phyloP scores from a whole-genome alignment of 2,888 invertebrate species.

The Lymantria monacha region DNA sequence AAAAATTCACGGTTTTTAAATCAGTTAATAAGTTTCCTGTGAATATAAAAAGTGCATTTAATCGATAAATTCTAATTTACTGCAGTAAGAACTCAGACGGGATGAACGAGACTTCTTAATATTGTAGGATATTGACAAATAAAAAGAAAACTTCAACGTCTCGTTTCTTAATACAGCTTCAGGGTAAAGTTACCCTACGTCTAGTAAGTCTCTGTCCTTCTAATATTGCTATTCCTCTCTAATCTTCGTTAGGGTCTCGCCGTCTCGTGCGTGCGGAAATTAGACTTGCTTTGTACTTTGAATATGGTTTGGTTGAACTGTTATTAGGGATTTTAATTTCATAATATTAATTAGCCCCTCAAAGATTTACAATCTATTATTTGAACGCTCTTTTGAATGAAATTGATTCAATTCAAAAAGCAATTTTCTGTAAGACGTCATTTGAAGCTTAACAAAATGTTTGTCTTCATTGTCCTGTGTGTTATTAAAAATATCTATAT shows the following conservation, averaged over 20 bases:
- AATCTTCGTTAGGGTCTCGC: conserved; percentile 3
- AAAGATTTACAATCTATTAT: no score
- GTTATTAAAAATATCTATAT: no score
- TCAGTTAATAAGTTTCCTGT: no score
- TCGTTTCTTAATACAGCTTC: conserved; percentile 13
- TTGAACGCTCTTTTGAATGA: no score
- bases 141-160: conserved; percentile 12
- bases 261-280: background rate
- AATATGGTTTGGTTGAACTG: background rate
- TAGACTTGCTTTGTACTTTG: background rate
- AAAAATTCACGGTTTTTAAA: no score
- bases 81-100: conserved; percentile 7
- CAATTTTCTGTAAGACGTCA: no score
- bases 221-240: background rate
- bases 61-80: conserved; percentile 28
- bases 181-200: conserved; percentile 15
- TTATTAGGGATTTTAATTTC: no score
- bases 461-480: no score
- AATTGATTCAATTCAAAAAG: no score
- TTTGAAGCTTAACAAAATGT: no score
- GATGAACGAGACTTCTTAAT: conserved; percentile 18
- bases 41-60: background rate
- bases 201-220: background rate
- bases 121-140: conserved; percentile 23
- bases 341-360: no score